phyloP scores from a whole-genome alignment of 2,888 invertebrate genomes.

The Troides helena region DNA sequence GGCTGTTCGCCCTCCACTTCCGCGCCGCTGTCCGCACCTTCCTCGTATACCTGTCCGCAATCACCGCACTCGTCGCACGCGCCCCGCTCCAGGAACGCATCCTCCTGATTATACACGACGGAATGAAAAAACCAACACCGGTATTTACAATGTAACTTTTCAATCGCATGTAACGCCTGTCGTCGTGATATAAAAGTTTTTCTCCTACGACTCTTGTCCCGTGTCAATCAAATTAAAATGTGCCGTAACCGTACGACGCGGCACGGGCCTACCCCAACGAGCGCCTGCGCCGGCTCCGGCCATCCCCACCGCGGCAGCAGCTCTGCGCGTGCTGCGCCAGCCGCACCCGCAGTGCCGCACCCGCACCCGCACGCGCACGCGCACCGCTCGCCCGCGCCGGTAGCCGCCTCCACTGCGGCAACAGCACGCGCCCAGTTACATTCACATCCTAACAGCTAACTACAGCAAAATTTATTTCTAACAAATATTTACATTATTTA shows the following conservation, averaged over 20 bases:
- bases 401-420: conserved; percentile 1
- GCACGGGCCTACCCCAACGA: conserved; percentile 46
- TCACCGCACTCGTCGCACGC: conserved; percentile 88
- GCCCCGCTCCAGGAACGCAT: conserved; percentile 90
- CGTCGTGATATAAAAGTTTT: too few species aligned
- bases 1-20: conserved; percentile 47
- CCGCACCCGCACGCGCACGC: too few species aligned
- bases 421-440: background rate
- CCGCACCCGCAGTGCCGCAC: conserved; percentile 42
- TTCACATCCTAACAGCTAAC: background rate
- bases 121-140: too few species aligned
- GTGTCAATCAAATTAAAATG: too few species aligned
- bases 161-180: too few species aligned
- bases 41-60: conserved; percentile 65
- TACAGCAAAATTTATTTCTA: too few species aligned
- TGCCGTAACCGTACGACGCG: too few species aligned
- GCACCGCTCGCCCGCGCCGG: conserved; percentile 1
- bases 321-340: conserved; percentile 38
- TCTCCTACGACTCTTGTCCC: too few species aligned
- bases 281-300: conserved; percentile 68
- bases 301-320: conserved; percentile 58
- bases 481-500: too few species aligned
- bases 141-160: too few species aligned
- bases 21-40: conserved; percentile 79
- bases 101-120: conserved; percentile 57